Percentiles rank a stretch among this genome's conserved stretches.
These are phyloP conservation scores for Macrobrachium rosenbergii DNA, from an alignment of 1,140 invertebrate genomes.

Conservation along the genomic window DNA sequence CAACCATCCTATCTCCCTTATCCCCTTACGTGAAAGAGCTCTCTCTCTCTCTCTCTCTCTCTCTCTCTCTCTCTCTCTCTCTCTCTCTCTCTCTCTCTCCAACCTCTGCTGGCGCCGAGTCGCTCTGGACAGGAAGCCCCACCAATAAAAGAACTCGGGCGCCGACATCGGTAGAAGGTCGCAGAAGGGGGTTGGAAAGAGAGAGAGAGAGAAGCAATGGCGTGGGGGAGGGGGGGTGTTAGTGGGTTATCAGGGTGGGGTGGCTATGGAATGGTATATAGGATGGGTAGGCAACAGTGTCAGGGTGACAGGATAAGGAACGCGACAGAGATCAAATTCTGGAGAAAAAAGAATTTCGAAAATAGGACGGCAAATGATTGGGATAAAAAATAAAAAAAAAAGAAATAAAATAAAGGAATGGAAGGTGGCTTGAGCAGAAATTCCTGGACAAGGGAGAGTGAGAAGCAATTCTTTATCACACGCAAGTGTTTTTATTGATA, in stretches of 20 bases:
- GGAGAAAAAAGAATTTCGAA: background rate
- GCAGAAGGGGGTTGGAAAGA: background rate
- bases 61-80: background rate
- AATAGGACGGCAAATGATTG: too few species aligned
- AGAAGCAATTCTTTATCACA: too few species aligned
- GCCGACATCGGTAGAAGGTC: constrained; percentile 36
- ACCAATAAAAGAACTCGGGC: constrained; percentile 56
- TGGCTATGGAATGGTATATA: background rate
- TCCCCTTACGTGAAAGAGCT: background rate
- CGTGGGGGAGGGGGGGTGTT: background rate
- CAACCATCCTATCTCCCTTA: background rate
- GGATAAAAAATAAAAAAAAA: too few species aligned
- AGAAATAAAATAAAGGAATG: too few species aligned
- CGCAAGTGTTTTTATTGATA: too few species aligned
- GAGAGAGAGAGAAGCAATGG: background rate
- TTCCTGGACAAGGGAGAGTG: too few species aligned
- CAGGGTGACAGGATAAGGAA: background rate
- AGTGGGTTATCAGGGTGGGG: background rate
- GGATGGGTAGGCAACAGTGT: background rate
- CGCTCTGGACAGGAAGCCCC: constrained; percentile 54
- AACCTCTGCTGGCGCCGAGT: constrained; percentile 48
- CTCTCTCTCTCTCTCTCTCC: background rate
- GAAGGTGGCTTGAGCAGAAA: too few species aligned
- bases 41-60: background rate
- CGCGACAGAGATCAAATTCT: background rate